Evolutionary conservation across 2,888 invertebrate genomes (phyloP).

Genomic region (Chrysolina americana): DNA sequence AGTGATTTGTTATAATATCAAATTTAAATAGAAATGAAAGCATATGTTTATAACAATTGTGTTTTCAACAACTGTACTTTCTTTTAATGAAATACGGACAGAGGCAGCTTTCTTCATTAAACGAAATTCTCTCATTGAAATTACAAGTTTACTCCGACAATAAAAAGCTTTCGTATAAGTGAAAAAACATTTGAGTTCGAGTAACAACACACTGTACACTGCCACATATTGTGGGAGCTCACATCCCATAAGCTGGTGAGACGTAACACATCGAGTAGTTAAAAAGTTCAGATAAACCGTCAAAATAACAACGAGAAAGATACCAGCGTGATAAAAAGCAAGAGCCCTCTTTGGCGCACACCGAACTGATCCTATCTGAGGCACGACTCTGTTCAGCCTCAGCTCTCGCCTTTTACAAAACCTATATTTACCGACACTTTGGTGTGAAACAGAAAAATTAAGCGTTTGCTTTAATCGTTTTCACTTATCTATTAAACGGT

Average conservation of each 20-base stretch:
- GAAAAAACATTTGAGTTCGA: too few relatives aligned
- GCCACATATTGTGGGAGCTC: not conserved
- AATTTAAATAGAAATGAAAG: too few relatives aligned
- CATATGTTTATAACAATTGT: too few relatives aligned
- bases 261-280: constrained; percentile 12
- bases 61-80: too few relatives aligned
- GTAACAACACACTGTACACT: too few relatives aligned
- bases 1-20: too few relatives aligned
- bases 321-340: constrained; percentile 39
- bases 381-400: constrained; percentile 61
- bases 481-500: constrained; percentile 53
- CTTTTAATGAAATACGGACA: too few relatives aligned
- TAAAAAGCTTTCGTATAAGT: too few relatives aligned
- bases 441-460: constrained; percentile 61
- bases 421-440: constrained; percentile 61
- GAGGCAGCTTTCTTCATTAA: too few relatives aligned
- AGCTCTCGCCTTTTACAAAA: constrained; percentile 54
- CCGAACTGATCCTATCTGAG: constrained; percentile 59
- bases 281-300: constrained; percentile 46
- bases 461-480: constrained; percentile 58
- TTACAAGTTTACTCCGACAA: too few relatives aligned
- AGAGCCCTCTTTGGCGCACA: constrained; percentile 34
- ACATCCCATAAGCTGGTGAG: constrained; percentile 1
- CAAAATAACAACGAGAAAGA: constrained; percentile 49
- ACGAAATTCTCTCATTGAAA: too few relatives aligned